Conservation (phyloP, 2,797 vertebrate species). For the Masticophis lateralis region DNA sequence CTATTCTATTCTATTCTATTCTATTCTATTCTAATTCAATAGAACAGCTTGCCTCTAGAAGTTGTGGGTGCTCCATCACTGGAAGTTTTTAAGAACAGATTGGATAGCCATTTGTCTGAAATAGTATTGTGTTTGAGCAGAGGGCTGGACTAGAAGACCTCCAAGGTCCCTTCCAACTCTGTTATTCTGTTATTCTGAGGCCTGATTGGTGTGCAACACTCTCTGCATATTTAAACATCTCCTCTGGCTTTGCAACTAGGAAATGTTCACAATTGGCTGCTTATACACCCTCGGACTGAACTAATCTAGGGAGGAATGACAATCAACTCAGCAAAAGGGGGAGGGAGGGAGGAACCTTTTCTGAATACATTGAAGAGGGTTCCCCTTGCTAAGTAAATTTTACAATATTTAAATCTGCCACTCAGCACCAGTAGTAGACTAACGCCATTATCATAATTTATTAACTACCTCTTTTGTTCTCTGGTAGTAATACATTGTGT, state of each 20-base stretch:
- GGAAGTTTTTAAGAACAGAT: too few relatives aligned
- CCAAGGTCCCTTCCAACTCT: not conserved
- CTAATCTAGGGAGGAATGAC: constrained; percentile 32
- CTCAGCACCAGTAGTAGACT: constrained; percentile 66
- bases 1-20: too few relatives aligned
- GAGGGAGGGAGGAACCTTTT: constrained; percentile 48
- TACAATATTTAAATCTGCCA: constrained; percentile 69
- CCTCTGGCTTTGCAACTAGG: constrained; percentile 46
- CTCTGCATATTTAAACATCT: constrained; percentile 31
- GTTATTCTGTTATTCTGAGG: not conserved
- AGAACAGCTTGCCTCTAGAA: not conserved
- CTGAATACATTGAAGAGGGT: constrained; percentile 55
- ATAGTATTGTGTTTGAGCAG: not conserved
- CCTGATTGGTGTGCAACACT: not conserved
- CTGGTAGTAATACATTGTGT: constrained; percentile 71
- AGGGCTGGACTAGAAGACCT: not conserved
- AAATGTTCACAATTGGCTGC: constrained; percentile 52
- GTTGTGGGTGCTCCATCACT: not conserved
- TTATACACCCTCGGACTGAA: constrained; percentile 43
- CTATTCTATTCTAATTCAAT: not conserved
- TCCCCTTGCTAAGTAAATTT: constrained; percentile 62
- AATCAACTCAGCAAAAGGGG: constrained; percentile 49
- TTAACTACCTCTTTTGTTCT: constrained; percentile 79
- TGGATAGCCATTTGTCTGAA: not conserved
- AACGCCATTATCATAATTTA: constrained; percentile 80